phyloP scores from a whole-genome alignment of 2,113 vertebrate species.

The human region GRCh38 chr6:32397501-32398000 shows the following conservation, averaged over 20 bases:
- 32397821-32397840: neutral
- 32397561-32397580: neutral
- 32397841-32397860: neutral
- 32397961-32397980: neutral
- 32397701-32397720: neutral
- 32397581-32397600: neutral
- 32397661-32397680: neutral
- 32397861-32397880: neutral
- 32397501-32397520: neutral
- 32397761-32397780: neutral
- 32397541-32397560: neutral
- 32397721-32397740: neutral
- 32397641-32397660: neutral
- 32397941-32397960: neutral
- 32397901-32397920: neutral
- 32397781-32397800: neutral
- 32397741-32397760: neutral
- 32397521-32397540: neutral
- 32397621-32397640: neutral
- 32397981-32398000: neutral
- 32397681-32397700: neutral
- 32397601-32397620: neutral
- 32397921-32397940: neutral
- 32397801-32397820: neutral
- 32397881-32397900: neutral